These are phyloP conservation scores for Drosophila differens DNA, from an alignment of 2,888 invertebrate genomes.

Conservation along the genomic window DNA sequence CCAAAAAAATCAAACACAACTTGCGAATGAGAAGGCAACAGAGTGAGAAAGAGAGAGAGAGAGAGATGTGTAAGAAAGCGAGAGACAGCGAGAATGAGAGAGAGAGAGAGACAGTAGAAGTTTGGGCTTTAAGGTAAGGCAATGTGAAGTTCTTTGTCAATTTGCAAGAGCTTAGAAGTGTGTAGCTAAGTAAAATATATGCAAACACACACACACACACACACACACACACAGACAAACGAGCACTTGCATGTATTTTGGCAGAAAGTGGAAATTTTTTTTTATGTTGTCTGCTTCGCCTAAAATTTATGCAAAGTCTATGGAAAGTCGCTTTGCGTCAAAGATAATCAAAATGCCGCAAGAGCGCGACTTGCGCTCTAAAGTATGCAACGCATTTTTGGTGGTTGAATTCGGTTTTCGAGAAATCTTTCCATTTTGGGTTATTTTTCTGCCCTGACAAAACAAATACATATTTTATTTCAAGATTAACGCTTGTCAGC, in stretches of 20 bases:
- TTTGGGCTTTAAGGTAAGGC: slow-evolving; percentile 21
- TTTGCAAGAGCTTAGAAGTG: slow-evolving; percentile 78
- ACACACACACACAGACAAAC: slow-evolving; percentile 12
- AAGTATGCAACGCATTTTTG: slow-evolving; percentile 70
- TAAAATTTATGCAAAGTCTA: slow-evolving; percentile 80
- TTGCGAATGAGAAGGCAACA: slow-evolving; percentile 22
- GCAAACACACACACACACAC: slow-evolving; percentile 22
- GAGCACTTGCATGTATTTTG: slow-evolving; percentile 35
- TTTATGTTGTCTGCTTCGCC: slow-evolving; percentile 4
- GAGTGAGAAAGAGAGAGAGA: slow-evolving; percentile 5
- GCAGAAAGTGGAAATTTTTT: slow-evolving; percentile 42
- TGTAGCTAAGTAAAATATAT: slow-evolving; percentile 67
- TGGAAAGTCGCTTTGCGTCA: slow-evolving; percentile 70
- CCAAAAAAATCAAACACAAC: slow-evolving; percentile 64
- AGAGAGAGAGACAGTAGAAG: neutral
- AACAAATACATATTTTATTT: slow-evolving; percentile 76
- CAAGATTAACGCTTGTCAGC: slow-evolving; percentile 76
- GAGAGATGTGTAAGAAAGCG: neutral
- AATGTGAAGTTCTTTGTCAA: slow-evolving; percentile 75
- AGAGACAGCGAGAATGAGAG: neutral
- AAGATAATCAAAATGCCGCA: slow-evolving; percentile 68
- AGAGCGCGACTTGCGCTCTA: slow-evolving; percentile 47
- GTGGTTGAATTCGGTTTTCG: slow-evolving; percentile 58
- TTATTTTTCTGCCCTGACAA: slow-evolving; percentile 18
- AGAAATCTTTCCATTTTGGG: slow-evolving; percentile 9